Evolutionary conservation across 2,113 vertebrate species (phyloP).

Genomic region (Chelonoidis abingdonii): DNA sequence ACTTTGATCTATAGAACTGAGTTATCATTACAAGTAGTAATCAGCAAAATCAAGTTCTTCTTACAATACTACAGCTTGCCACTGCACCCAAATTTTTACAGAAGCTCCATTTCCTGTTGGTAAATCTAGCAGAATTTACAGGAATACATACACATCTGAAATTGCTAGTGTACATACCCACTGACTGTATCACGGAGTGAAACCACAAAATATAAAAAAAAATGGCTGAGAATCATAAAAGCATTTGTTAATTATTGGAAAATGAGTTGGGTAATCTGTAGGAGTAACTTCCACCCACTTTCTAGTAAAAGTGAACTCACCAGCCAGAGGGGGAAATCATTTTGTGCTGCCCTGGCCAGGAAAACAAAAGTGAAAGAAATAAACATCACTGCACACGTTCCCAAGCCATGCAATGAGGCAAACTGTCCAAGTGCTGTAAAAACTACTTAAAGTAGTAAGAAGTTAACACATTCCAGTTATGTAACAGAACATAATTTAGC

Average conservation of each 20-base stretch:
- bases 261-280: neutral
- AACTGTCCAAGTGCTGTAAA: fast-evolving
- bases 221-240: neutral
- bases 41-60: neutral
- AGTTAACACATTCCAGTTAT: neutral
- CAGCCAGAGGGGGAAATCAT: slow-evolving; percentile 25
- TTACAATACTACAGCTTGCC: neutral
- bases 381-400: neutral
- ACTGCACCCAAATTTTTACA: neutral
- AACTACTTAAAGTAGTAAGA: neutral
- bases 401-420: neutral
- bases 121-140: neutral
- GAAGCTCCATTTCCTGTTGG: neutral
- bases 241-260: neutral
- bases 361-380: slow-evolving; percentile 9
- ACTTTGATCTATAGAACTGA: neutral
- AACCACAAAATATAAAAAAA: slow-evolving; percentile 25
- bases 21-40: neutral
- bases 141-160: neutral
- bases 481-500: neutral
- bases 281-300: neutral
- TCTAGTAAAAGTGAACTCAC: neutral
- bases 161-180: neutral
- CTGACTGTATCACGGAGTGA: neutral
- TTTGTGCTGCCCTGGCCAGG: neutral